Percentiles rank a stretch among this genome's conserved stretches.
Conservation (phyloP, 2,113 vertebrate species). For the Haplochromis vanheusdeni region DNA sequence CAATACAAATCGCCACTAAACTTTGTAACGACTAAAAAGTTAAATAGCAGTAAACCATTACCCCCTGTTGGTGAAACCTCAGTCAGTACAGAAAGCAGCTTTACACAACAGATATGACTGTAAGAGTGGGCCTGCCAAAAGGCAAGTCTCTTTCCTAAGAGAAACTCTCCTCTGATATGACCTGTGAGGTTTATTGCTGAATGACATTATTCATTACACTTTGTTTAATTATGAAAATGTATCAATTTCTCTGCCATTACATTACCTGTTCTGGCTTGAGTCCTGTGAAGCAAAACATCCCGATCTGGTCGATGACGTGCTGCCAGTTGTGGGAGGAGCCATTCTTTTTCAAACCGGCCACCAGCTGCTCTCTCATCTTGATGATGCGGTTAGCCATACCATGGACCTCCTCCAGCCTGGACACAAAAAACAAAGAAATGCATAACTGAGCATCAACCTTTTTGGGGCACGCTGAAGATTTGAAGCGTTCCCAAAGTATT, state of each 20-base stretch:
- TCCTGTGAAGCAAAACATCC: conserved; percentile 98
- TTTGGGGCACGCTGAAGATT: not conserved
- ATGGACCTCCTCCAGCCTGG: conserved; percentile 89
- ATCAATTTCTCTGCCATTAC: not conserved
- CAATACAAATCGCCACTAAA: not conserved
- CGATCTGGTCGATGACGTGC: conserved; percentile 94
- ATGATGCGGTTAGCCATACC: conserved; percentile 95
- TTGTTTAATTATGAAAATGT: not conserved
- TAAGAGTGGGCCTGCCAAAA: not conserved
- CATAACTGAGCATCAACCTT: not conserved
- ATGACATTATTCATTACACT: not conserved
- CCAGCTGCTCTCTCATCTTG: conserved; percentile 89
- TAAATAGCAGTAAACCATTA: not conserved
- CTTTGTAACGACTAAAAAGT: not conserved
- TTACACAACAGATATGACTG: not conserved
- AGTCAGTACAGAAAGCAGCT: not conserved
- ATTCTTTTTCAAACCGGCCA: conserved; percentile 88
- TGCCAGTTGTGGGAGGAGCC: conserved; percentile 92
- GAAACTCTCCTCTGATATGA: not conserved
- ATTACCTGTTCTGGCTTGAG: conserved; percentile 92
- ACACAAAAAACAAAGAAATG: not conserved
- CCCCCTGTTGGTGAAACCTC: not conserved
- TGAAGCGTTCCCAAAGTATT: not conserved
- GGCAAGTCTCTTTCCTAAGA: not conserved
- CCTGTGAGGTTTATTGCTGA: not conserved